Base-by-base conservation (phyloP, 2,113 vertebrate genomes). In the Tamias sibiricus region DNA sequence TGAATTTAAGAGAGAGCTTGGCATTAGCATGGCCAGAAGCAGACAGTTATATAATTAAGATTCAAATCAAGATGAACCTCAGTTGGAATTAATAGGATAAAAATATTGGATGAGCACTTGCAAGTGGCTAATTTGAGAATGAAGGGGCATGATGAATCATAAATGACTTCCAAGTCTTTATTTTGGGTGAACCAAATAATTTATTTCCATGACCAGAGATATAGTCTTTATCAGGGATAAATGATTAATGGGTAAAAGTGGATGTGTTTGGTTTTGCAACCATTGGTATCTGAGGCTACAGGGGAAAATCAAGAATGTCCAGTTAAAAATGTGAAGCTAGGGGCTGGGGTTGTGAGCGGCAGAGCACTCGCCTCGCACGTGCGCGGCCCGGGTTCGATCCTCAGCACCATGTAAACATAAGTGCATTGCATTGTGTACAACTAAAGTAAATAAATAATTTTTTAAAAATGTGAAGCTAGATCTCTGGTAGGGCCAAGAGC, bases 101-200 rank as follows among this genome's bases (percentile, higher is more conserved):
- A 8, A 2, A 4, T 80, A 57, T 40, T 57, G 57, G 54, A 44
- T 12, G 64, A 71, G 37, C 10, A 4, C 57, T 80, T 35, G 11
- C 35, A 52, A 4, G 24, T 64, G 64, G 68, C 30, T 54, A 20
- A 52, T 2, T 35, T 6, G 44, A 80, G 59, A 71, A 72, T 26
- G 19, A 81, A 68, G 75, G 35, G n/a, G 35, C 13, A 16, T 28
- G 72, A 54, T 64, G 59, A 80, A 49, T 81, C 30, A 24, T 30
- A 11, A 12, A 68, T 68, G 30, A 66, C 30, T 76, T 81, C 24
- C 57, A 75, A 28, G 24, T 14, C 28, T 86, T 92, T 75, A 16
- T 92, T 40, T 66, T 87, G 49, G 87, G 37, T 35, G 28, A 91
- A 71, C 66, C 79, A 64, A 85, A 84, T 42, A 88, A 62, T 80